Conservation (phyloP, 2,113 vertebrate genomes). For the Micromys minutus region DNA sequence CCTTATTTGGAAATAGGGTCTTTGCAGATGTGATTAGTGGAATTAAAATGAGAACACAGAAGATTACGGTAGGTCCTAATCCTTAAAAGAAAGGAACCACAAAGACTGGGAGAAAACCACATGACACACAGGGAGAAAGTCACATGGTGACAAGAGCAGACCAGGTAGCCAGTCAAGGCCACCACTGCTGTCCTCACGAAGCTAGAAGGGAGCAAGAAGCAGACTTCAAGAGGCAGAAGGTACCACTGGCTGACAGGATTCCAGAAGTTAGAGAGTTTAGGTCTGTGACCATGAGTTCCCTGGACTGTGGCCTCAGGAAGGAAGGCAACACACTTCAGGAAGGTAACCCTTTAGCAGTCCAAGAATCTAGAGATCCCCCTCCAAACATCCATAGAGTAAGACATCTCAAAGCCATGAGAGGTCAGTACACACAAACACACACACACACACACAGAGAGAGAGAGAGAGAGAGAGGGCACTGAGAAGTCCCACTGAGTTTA, state of each 20-base stretch:
- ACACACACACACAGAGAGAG: not conserved
- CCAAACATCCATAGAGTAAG: not conserved
- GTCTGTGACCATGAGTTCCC: not conserved
- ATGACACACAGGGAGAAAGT: not conserved
- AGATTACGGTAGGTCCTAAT: slow-evolving; percentile 8
- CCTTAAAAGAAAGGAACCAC: slow-evolving; percentile 45
- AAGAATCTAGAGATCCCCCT: not conserved
- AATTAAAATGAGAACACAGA: slow-evolving; percentile 49
- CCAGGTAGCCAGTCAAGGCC: not conserved
- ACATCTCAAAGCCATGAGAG: not conserved
- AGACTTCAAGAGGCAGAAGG: not conserved
- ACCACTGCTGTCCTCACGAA: not conserved
- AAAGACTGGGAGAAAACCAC: slow-evolving; percentile 10
- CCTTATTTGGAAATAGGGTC: slow-evolving; percentile 62
- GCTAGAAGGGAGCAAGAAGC: not conserved
- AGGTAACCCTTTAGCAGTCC: not conserved
- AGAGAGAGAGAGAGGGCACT: too few species aligned
- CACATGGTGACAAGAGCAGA: not conserved
- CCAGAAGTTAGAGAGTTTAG: not conserved
- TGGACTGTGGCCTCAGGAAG: not conserved
- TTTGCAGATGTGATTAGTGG: slow-evolving; percentile 49
- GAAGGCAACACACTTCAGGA: not conserved
- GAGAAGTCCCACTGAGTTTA: not conserved
- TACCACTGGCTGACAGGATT: not conserved
- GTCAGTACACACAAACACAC: not conserved